Evolutionary conservation across 2,888 invertebrate species (phyloP).

Genomic region (Euplagia quadripunctaria): DNA sequence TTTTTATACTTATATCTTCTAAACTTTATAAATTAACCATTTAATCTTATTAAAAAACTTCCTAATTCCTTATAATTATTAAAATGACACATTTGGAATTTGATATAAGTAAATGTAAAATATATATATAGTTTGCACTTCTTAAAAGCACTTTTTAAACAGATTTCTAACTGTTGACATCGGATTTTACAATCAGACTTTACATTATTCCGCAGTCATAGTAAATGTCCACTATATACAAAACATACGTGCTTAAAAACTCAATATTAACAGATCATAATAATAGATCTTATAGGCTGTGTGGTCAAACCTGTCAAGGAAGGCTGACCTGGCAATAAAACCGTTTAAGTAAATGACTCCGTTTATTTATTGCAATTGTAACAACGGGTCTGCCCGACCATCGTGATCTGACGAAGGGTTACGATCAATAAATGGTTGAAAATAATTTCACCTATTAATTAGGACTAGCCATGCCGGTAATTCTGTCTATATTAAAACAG

Average conservation of each 20-base stretch:
- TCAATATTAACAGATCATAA: not conserved
- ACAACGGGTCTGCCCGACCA: constrained; percentile 50
- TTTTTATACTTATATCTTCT: no score
- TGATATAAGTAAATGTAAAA: not conserved
- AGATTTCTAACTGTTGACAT: not conserved
- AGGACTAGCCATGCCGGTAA: not conserved
- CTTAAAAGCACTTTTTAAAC: not conserved
- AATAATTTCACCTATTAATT: constrained; percentile 6
- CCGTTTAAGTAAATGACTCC: constrained; percentile 55
- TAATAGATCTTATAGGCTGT: not conserved
- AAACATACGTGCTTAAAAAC: not conserved
- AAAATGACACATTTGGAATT: no score
- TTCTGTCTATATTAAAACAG: not conserved
- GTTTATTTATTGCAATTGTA: constrained; percentile 70
- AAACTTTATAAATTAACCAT: no score
- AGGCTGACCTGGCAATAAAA: constrained; percentile 49
- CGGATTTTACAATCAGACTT: not conserved
- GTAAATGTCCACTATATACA: not conserved
- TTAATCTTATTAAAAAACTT: no score
- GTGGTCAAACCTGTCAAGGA: constrained; percentile 4
- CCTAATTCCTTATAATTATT: no score
- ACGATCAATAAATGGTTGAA: not conserved
- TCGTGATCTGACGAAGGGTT: constrained; percentile 44
- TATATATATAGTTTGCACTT: not conserved
- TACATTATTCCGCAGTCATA: not conserved